Percentiles rank a stretch among this genome's conserved stretches.
Evolutionary conservation across 2,888 invertebrate species (phyloP).

Genomic region (Synergus itoensis): DNA sequence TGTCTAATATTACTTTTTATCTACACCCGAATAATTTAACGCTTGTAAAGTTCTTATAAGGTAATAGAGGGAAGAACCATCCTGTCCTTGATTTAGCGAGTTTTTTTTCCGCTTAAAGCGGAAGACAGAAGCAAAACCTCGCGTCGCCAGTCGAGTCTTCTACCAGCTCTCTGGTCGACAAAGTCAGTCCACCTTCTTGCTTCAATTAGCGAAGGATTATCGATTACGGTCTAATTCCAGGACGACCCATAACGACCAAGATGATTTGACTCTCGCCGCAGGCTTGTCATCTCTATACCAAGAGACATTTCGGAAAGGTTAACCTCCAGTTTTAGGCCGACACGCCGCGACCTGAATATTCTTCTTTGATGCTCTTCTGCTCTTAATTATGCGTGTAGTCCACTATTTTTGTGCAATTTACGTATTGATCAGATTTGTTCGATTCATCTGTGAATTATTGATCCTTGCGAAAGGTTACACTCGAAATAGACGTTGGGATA

Average conservation of each 20-base stretch:
- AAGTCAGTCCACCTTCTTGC: neutral
- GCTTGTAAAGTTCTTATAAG: neutral
- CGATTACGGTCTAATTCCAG: constrained; percentile 18
- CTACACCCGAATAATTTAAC: neutral
- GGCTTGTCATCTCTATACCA: constrained; percentile 5
- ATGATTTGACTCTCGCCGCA: neutral
- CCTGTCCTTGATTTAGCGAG: neutral
- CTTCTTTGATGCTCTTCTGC: neutral
- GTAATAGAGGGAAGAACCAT: no score
- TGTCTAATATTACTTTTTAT: neutral
- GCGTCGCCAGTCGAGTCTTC: neutral
- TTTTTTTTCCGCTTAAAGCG: neutral
- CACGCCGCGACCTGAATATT: neutral
- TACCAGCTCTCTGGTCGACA: neutral
- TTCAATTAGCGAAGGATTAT: constrained; percentile 33
- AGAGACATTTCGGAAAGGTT: constrained; percentile 2
- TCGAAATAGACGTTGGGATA: no score
- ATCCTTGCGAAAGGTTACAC: no score
- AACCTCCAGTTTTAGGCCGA: constrained; percentile 10
- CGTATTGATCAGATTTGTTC: neutral
- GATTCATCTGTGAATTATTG: neutral
- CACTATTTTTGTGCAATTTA: neutral
- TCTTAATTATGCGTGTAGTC: neutral
- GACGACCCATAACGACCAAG: constrained; percentile 23
- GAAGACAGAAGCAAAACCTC: neutral